Evolutionary conservation across 2,113 vertebrate species (phyloP).

Genomic region (Prochilodus magdalenae): DNA sequence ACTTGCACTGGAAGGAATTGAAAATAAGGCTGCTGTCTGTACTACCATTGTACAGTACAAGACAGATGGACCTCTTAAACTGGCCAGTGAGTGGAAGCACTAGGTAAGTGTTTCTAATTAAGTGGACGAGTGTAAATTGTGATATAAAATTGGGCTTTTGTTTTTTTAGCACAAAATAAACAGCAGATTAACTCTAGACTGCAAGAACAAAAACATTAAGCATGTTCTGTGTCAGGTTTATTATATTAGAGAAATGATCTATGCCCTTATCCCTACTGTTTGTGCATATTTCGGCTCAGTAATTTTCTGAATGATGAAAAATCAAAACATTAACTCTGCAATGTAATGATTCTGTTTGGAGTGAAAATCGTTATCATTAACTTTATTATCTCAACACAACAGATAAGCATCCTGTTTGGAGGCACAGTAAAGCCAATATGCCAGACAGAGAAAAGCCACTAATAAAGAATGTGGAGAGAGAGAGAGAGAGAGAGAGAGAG

Average conservation of each 20-base stretch:
- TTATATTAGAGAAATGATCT: not conserved
- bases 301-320: not conserved
- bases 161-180: not conserved
- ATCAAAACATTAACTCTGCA: not conserved
- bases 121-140: not conserved
- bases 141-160: not conserved
- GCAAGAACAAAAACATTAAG: not conserved
- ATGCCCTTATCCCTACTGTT: not conserved
- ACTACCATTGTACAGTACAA: too few species aligned
- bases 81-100: not conserved
- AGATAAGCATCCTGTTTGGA: not conserved
- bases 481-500: slow-evolving; percentile 53
- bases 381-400: not conserved
- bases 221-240: not conserved
- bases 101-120: not conserved
- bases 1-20: too few species aligned
- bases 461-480: not conserved
- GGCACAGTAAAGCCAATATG: not conserved
- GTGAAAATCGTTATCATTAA: not conserved
- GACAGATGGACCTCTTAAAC: not conserved
- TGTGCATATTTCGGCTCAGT: not conserved
- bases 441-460: not conserved
- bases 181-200: not conserved
- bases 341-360: not conserved
- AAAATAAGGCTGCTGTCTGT: too few species aligned